Conservation (phyloP, 2,888 invertebrate genomes). For the Macaria liturata region DNA sequence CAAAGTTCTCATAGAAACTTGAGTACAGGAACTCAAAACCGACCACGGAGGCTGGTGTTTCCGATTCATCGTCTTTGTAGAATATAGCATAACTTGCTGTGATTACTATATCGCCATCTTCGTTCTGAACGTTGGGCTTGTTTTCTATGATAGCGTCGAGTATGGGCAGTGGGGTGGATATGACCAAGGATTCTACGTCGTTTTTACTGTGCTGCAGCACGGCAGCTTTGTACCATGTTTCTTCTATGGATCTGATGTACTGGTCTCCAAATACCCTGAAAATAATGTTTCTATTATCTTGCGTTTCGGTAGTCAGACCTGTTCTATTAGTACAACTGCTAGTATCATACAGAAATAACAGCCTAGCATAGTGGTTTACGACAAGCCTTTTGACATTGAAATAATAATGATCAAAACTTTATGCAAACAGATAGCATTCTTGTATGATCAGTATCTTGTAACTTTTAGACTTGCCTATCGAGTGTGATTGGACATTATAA, state of each 20-base stretch:
- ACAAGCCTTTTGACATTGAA: too few species aligned
- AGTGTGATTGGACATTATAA: too few species aligned
- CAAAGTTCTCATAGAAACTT: slow-evolving; percentile 87
- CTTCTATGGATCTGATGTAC: slow-evolving; percentile 91
- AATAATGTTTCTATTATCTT: slow-evolving; percentile 11
- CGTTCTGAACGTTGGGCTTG: slow-evolving; percentile 59
- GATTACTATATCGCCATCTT: slow-evolving; percentile 84
- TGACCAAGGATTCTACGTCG: slow-evolving; percentile 90
- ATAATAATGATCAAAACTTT: too few species aligned
- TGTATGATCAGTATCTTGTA: too few species aligned
- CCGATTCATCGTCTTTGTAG: slow-evolving; percentile 88
- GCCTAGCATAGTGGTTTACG: too few species aligned
- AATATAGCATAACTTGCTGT: slow-evolving; percentile 94
- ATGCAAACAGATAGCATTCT: too few species aligned
- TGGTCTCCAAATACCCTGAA: slow-evolving; percentile 89
- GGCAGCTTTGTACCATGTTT: slow-evolving; percentile 95
- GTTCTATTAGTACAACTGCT: too few species aligned
- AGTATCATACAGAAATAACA: too few species aligned
- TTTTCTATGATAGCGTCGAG: slow-evolving; percentile 62
- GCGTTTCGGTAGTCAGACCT: too few species aligned
- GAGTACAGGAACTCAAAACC: slow-evolving; percentile 92
- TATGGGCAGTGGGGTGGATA: slow-evolving; percentile 87
- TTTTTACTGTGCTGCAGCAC: slow-evolving; percentile 90
- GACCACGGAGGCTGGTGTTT: slow-evolving; percentile 94
- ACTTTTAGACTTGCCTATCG: too few species aligned